These are phyloP conservation scores for Lamellibrachia luymesi DNA, from an alignment of 1,140 invertebrate species.

Conservation along the genomic window DNA sequence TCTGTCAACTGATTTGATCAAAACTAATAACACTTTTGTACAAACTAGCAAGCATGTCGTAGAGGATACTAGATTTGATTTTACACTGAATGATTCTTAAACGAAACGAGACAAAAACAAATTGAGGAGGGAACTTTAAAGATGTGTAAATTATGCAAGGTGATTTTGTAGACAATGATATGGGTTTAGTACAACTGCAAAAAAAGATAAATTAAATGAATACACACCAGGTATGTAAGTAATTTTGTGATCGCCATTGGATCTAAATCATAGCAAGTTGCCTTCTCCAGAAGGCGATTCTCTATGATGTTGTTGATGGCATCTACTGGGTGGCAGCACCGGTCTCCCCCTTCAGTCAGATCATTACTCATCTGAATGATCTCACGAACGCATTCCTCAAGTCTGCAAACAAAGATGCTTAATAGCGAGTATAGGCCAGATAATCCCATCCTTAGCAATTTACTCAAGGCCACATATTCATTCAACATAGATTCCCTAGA, in stretches of 20 bases:
- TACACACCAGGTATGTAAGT: not conserved
- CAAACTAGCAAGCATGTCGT: too few relatives aligned
- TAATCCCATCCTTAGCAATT: not conserved
- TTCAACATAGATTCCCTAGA: too few relatives aligned
- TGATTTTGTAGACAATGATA: too few relatives aligned
- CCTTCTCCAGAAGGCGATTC: slow-evolving; percentile 15
- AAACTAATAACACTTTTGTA: too few relatives aligned
- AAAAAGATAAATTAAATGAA: not conserved
- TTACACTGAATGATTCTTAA: too few relatives aligned
- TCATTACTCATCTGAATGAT: slow-evolving; percentile 11
- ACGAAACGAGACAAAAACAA: too few relatives aligned
- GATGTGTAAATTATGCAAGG: too few relatives aligned
- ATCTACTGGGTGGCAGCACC: not conserved
- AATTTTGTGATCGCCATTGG: not conserved
- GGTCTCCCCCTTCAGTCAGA: not conserved
- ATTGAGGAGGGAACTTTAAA: too few relatives aligned
- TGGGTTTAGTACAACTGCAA: too few relatives aligned
- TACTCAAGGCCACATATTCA: too few relatives aligned
- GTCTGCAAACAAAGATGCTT: not conserved
- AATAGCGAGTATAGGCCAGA: not conserved
- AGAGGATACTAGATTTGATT: too few relatives aligned
- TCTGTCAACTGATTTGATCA: too few relatives aligned
- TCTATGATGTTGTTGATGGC: slow-evolving; percentile 7
- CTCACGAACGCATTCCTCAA: slow-evolving; percentile 16
- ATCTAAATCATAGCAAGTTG: slow-evolving; percentile 15